Percentiles rank a stretch among this genome's conserved stretches.
Conservation (phyloP, 2,797 vertebrate species). For the Podargus strigoides region DNA sequence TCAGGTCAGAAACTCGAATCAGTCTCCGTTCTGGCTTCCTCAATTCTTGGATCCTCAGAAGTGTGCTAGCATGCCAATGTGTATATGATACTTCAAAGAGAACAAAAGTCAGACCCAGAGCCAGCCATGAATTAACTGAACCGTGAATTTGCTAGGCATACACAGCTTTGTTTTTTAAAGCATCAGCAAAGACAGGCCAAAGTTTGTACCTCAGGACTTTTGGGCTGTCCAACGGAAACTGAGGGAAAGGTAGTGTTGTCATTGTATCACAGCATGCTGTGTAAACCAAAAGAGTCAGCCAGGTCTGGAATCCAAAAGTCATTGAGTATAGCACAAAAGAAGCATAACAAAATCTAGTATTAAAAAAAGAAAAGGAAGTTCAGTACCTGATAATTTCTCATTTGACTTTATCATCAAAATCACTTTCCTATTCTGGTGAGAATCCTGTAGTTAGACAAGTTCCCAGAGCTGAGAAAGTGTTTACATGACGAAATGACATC, state of each 20-base stretch:
- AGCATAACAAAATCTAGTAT: not conserved
- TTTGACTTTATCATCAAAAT: not conserved
- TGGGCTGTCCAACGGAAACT: not conserved
- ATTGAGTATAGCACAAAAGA: not conserved
- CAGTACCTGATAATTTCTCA: not conserved
- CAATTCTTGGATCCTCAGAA: not conserved
- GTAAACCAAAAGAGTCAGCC: not conserved
- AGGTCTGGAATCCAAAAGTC: not conserved
- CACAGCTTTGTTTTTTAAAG: not conserved
- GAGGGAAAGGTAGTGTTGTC: too few species aligned
- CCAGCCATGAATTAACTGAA: not conserved
- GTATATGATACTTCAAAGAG: not conserved
- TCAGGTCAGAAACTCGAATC: not conserved
- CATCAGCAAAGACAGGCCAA: not conserved
- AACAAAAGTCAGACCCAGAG: not conserved
- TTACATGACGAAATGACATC: not conserved
- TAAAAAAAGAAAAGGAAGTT: not conserved
- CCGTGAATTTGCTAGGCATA: not conserved
- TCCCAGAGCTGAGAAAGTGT: not conserved
- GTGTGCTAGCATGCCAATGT: not conserved
- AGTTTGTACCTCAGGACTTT: not conserved
- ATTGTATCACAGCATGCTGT: not conserved
- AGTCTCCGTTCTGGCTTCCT: not conserved
- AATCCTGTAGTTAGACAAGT: not conserved
- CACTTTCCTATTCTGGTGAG: not conserved